Evolutionary conservation across 2,888 invertebrate genomes (phyloP), one percentile per base, ranked within the genome.

Genomic region (Trilocha varians): DNA sequence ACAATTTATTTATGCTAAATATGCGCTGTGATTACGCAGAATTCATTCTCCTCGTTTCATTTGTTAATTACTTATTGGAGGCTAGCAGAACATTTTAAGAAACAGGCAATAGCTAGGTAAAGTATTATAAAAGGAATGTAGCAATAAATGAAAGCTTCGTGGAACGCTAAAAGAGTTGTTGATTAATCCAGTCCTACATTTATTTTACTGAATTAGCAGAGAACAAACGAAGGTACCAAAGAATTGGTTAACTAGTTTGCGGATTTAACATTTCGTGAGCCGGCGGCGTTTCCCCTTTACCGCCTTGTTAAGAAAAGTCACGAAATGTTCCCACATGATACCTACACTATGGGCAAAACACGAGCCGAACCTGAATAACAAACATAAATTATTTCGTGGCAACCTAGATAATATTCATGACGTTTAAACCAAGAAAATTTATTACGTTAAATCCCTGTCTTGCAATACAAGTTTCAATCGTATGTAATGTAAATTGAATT

Each of bases 251-350:
- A 54, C 55, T 49, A 54, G 57, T 55, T 51, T 49, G 53, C 47
- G 62, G 68, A 63, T 67, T 72, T 68, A 71, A 59, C 66, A 70
- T 71, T 73, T 67, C 50, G 54, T 43, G 40, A 54, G 52, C 55
- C 46, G 48, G 49, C 45, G 49, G 43, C 17, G 33, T 16, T 34
- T 39, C 33, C 17, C 34, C 34, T 39, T 39, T 25, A 5, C 25
- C 46, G 59, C 52, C 67, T 70, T 68, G 68, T 71, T 71, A 68
- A 57, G 60, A 62, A 70, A 72, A 73, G 25, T 25, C 25, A 25
- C 25, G 25, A 25, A 25, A 25, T 11, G 11, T 11, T 18, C 18
- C 11, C 25, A 25, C 25, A 25, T 25, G 25, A 25, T 25, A 25
- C 25, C 6, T n/a, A n/a, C n/a, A n/a, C n/a, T n/a, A 6, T 11